Base-by-base conservation (phyloP, 2,888 invertebrate genomes). In the Nudaria mundana region DNA sequence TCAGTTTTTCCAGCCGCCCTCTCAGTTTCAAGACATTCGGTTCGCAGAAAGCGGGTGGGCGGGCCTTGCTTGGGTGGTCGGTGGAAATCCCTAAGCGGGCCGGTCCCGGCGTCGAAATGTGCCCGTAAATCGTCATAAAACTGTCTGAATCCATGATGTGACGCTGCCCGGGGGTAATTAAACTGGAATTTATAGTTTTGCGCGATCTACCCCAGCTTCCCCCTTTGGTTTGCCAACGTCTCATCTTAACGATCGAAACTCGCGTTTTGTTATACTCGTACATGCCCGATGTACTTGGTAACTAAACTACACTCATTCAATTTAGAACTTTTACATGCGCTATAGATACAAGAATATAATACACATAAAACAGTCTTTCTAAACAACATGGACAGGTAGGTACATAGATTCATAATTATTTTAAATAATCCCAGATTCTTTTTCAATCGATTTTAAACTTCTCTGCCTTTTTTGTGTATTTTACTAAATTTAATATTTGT, bases 131-230 rank as follows among this genome's bases (percentile, higher is more conserved):
- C 82, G 84, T 92, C 92, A 92, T 92, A 92, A 92, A 92, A 92
- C 91, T 92, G 92, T 92, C 92, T 91, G 89, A 91, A 90, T 91
- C 91, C 90, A 91, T 91, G 92, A 92, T 91, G 92, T 92, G 92
- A 92, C 92, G 89, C 88, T 88, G 89, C 89, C 89, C 89, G 77
- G 81, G 88, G 89, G 89, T 89, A 89, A 89, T 89, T 89, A 89
- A 88, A 89, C 85, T 81, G 89, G 82, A 88, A 89, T 89, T 89
- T 89, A 89, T 89, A 89, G 89, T 88, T 86, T 53, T 61, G 57
- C 59, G 62, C 57, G 59, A 59, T 49, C 47, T 48, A 46, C 59
- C 54, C 62, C 55, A 40, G 69, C 66, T 64, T 64, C 71, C 77
- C 79, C 77, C 72, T 67, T 70, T 62, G 48, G 58, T 63, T 65